Conservation (phyloP, 2,113 vertebrate species). For the Dipodomys ordii region DNA sequence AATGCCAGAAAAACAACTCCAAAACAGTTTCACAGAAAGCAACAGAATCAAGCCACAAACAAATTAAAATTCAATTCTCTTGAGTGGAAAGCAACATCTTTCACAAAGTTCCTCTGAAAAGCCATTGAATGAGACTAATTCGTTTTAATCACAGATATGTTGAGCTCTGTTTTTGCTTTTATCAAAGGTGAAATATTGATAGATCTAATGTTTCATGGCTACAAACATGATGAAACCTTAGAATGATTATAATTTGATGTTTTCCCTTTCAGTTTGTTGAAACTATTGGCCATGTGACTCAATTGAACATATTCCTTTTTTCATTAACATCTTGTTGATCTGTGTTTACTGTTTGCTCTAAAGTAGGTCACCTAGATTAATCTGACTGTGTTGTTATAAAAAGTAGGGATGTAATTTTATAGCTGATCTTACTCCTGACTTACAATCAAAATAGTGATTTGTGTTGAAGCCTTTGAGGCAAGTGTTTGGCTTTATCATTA, state of each 20-base stretch:
- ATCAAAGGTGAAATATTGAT: conserved; percentile 41
- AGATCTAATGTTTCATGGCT: not conserved
- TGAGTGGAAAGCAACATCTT: not conserved
- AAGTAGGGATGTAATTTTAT: conserved; percentile 3
- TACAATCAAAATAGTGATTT: conserved; percentile 47
- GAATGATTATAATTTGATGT: conserved; percentile 36
- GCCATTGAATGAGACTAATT: not conserved
- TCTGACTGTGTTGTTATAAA: conserved; percentile 61
- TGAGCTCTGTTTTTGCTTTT: not conserved
- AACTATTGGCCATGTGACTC: conserved; percentile 24
- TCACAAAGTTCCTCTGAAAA: conserved; percentile 24
- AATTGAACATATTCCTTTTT: conserved; percentile 34
- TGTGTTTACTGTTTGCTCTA: not conserved
- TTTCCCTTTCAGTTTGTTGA: conserved; percentile 5
- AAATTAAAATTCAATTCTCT: conserved; percentile 10
- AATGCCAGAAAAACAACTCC: not conserved
- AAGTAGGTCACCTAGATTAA: conserved; percentile 31
- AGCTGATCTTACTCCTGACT: conserved; percentile 44
- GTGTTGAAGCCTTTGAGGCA: conserved; percentile 2
- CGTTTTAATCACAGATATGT: conserved; percentile 26
- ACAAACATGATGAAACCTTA: conserved; percentile 43
- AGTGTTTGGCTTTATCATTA: conserved; percentile 29
- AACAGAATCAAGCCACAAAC: not conserved
- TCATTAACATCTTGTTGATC: conserved; percentile 65
- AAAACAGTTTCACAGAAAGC: not conserved